Base-by-base conservation (phyloP, 2,888 invertebrate genomes). In the Tetragonisca angustula region DNA sequence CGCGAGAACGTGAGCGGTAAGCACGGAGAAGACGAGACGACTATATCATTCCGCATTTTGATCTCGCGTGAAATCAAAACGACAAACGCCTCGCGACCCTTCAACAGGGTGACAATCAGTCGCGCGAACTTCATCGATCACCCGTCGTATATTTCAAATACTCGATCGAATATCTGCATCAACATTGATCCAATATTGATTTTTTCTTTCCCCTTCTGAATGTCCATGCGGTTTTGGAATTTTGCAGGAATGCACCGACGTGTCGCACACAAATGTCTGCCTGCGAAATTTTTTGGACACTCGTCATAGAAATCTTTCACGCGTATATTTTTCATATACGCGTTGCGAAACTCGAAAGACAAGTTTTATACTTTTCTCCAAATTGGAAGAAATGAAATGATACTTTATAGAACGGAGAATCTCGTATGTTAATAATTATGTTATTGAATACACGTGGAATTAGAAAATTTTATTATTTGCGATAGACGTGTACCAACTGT, bases 1-100 rank as follows among this genome's bases (percentile, higher is more conserved):
- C 52, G 50, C 62, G 70, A 50, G 72, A 85, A 70, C 77, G 77
- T 74, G 64, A 84, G 32, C 69, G 75, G 52, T 64, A 59, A 73
- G 50, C 76, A 69, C 50, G 67, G 43, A 21, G 77, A 59, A 76
- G 15, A 50, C 54, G 67, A 65, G 27, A 62, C 73, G 68, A 67
- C 9, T 43, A 43, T 74, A 74, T 54, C 43, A 64, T 24, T 62
- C 24, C 69, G 54, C 32, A 24, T 61, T 19, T 67, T 24, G 69
- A 32, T 79, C 32, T 49, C 72, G 49, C n/a, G 76, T 50, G 43
- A 36, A 49, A 71, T 61, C 36, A 65, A 36, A 59, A n/a, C 15
- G 56, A 59, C 43, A 59, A 36, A 67, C 15, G 54, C 4, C 49
- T 61, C 36, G n/a, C 52, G 9, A 2, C 21, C 43, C 52, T 52